Evolutionary conservation across 2,797 vertebrate species (phyloP), one percentile per base, ranked within the genome.

Genomic region (Pogoniulus pusillus): DNA sequence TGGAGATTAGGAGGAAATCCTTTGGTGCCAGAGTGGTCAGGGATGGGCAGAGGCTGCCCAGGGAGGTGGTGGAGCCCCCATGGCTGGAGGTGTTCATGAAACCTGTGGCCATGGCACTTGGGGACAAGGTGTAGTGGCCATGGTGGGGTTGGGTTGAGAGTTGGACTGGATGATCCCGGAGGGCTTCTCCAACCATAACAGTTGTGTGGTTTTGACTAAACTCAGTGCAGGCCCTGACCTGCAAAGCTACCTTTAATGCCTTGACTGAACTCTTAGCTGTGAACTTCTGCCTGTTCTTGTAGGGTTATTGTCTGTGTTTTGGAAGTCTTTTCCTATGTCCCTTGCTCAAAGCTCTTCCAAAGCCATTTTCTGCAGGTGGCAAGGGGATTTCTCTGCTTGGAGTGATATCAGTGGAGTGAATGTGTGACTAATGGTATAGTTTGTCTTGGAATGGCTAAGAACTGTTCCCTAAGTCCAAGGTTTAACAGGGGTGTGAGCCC

Each of bases 381-480:
- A 82, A 58, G 71, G 55, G 18, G 39, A 4, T 65, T 55, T 87
- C 23, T 66, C 32, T 87, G 29, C 79, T 73, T 89, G 47, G 18
- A 89, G 30, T 63, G 9, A 0, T 90, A 85, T 81, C 84, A 82
- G 62, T 85, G 75, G 17, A 63, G 53, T 51, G 59, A 87, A 54
- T 57, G 53, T 85, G 71, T 95, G 94, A 95, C 91, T 94, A 89
- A 92, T 80, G 53, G 23, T 54, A 55, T 53, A 6, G 27, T 83
- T 94, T 94, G 76, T 60, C 73, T 94, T 94, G 90, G 84, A 94
- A 86, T 34, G 24, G n/a, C 16, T 82, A 76, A 93, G 59, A 80
- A 94, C 34, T 83, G 80, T 89, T 95, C 96, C 54, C 57, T 14
- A 72, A 95, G 92, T 96, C 90, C 88, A 87, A 93, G 96, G 93